phyloP scores from a whole-genome alignment of 2,113 vertebrate species.

The Mandrillus leucophaeus region DNA sequence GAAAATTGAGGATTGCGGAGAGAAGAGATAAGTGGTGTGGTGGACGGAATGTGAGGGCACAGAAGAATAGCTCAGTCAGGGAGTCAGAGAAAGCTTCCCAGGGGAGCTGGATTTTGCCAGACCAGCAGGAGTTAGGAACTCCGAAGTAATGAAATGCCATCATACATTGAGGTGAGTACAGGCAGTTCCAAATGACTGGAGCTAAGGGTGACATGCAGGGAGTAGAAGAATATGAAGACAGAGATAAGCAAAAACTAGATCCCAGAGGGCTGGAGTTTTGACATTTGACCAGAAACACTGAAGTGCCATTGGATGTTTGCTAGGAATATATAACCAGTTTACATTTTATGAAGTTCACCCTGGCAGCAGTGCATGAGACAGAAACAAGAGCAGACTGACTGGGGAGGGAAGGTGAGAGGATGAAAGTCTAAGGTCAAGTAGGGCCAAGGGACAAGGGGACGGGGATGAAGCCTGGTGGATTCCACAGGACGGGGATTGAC shows the following conservation, averaged over 20 bases:
- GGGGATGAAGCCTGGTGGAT: neutral
- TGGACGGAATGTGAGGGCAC: rapidly evolving
- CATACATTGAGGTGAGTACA: neutral
- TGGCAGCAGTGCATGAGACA: neutral
- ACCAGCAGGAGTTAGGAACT: neutral
- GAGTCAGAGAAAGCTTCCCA: neutral
- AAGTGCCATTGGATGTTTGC: neutral
- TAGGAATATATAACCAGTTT: neutral
- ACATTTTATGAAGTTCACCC: neutral
- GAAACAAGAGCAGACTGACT: neutral
- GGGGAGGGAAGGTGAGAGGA: neutral
- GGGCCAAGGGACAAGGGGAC: neutral
- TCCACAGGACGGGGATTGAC: neutral
- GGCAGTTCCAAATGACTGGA: neutral
- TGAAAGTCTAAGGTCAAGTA: neutral
- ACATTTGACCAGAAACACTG: neutral
- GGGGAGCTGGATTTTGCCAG: neutral
- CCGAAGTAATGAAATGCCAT: neutral
- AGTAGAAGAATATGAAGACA: neutral
- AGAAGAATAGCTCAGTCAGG: neutral
- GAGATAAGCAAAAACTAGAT: neutral
- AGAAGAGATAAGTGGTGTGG: neutral
- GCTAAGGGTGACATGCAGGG: neutral
- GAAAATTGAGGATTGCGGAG: neutral
- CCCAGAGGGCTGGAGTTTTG: neutral